Conservation (phyloP, 2,113 vertebrate genomes). For the Tychaedon coryphoeus region DNA sequence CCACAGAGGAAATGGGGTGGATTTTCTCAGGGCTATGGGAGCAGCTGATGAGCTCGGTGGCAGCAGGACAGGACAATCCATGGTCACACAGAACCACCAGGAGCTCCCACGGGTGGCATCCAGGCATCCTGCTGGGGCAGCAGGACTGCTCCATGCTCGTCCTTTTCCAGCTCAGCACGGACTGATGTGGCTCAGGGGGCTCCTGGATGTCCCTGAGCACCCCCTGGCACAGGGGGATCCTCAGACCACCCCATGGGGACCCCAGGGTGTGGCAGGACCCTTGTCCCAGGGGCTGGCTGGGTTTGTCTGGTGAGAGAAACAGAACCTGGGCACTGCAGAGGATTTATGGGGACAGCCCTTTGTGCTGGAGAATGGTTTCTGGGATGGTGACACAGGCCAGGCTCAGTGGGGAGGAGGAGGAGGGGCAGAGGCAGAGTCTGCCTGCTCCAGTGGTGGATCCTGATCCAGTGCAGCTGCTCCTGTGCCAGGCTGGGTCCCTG, state of each 20-base stretch:
- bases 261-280: not conserved
- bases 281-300: not conserved
- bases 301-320: not conserved
- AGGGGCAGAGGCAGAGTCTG: not conserved
- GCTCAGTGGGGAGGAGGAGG: not conserved
- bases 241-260: not conserved
- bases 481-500: not conserved
- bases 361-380: not conserved
- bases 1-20: not conserved
- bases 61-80: not conserved
- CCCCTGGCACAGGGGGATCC: fast-evolving
- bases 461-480: fast-evolving
- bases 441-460: not conserved
- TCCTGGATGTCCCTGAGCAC: not conserved
- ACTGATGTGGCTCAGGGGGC: not conserved
- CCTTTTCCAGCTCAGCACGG: not conserved
- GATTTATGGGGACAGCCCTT: fast-evolving
- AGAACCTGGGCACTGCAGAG: not conserved
- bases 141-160: fast-evolving
- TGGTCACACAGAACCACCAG: no score
- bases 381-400: not conserved
- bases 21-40: not conserved
- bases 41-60: not conserved
- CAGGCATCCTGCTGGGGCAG: not conserved
- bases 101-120: no score